Percentiles rank a stretch among this genome's conserved stretches.
These are phyloP conservation scores for Spea multiplicata DNA, from an alignment of 2,113 vertebrate genomes.

Conservation along the genomic window DNA sequence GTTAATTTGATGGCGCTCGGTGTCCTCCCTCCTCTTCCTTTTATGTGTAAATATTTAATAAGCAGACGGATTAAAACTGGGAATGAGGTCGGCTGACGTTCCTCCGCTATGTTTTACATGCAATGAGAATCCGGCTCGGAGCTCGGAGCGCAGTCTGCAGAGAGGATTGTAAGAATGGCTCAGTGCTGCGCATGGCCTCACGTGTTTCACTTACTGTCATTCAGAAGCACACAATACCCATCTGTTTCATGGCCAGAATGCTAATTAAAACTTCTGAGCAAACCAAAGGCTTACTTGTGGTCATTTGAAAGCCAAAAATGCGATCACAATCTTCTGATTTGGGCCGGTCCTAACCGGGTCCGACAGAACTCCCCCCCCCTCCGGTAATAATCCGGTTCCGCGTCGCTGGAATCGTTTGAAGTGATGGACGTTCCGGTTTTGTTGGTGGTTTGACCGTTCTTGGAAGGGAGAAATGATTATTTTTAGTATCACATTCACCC, in stretches of 20 bases:
- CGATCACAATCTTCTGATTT: not conserved
- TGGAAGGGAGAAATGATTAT: too few relatives aligned
- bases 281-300: not conserved
- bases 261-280: conserved; percentile 10
- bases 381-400: not conserved
- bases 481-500: too few relatives aligned
- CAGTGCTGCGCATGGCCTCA: too few relatives aligned
- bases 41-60: conserved; percentile 31
- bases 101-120: conserved; percentile 25
- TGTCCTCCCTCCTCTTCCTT: conserved; percentile 9
- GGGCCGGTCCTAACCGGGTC: not conserved
- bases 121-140: not conserved
- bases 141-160: too few relatives aligned
- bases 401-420: too few relatives aligned
- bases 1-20: conserved; percentile 1
- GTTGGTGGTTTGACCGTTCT: not conserved
- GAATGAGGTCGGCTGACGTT: conserved; percentile 7
- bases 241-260: not conserved
- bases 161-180: too few relatives aligned
- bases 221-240: not conserved
- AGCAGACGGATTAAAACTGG: conserved; percentile 18
- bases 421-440: not conserved
- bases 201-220: conserved; percentile 16
- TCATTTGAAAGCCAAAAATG: conserved; percentile 7
- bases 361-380: not conserved